Base-by-base conservation (phyloP, 1,140 invertebrate genomes). In the Drosophila parvula region DNA sequence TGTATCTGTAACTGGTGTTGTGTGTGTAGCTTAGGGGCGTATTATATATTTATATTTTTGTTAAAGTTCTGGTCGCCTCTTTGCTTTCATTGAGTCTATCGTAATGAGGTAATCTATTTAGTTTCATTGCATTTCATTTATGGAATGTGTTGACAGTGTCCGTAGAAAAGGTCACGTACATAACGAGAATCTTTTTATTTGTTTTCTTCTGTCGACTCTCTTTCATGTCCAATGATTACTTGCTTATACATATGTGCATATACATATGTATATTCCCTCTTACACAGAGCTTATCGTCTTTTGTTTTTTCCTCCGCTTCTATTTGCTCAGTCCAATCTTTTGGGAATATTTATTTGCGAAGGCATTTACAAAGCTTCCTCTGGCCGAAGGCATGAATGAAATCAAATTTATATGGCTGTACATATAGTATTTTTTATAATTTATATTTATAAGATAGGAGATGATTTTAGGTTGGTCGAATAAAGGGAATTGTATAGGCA, bases 91-190 rank as follows among this genome's bases (percentile, higher is more conserved):
- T 78, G 14, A 40, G 50, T 27, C 34, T 36, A 18, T 56, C n/a
- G 11, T 32, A 55, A 56, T 70, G 27, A 56, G 62, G 48, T 56
- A 68, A 68, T 67, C 34, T 71, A 34, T 57, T 57, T 40, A 18
- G 27, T 36, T 65, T 53, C 16, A 44, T 38, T 67, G 50, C 11
- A 45, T 62, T 22, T 44, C 27, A 36, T 56, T 62, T 32, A n/a
- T 62, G 47, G 38, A 64, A 64, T 51, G 34, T 61, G 34, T 61
- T 41, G 22, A 28, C 36, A 41, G 30, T 62, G 32, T 41, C 41
- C 14, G 16, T 55, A 36, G 40, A 27, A 57, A 44, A 60, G 74
- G 73, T 77, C 74, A 69, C 57, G 74, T 69, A 69, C 38, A 47
- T 30, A 51, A 41, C 18, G 18, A 64, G 47, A 45, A 57, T 68